Base-by-base conservation (phyloP, 2,797 vertebrate species). In the Melanotaenia parkinsoni region DNA sequence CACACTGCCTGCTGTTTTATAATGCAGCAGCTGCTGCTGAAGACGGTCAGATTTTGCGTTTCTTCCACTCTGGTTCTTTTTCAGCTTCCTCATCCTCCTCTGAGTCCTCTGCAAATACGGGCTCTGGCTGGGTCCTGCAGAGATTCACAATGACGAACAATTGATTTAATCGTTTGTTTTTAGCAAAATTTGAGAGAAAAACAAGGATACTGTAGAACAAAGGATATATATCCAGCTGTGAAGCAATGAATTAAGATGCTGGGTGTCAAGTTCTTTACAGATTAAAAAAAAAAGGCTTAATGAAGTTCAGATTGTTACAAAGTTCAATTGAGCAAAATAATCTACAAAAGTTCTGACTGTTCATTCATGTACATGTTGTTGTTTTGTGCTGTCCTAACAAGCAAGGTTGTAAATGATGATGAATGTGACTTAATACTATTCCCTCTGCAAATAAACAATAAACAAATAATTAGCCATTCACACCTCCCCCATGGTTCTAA, bases 61-160 rank as follows among this genome's bases (percentile, higher is more conserved):
- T 99, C 94, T 99, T 99, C 98, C 98, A 99, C 78, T 98, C 95
- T 0, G 98, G 98, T 81, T 98, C 97, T 75, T 97, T 95, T 32
- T 98, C 96, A 8, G 93, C 93, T 86, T 97, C 97, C 57, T 99
- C 97, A 26, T 99, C 98, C 80, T 97, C 96, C 1, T 94, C 95
- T 18, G 97, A 97, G 51, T 96, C 95, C 87, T 96, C 97, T 0
- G 96, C 97, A 93, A 99, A 99, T 89, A 99, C 54, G 1, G 97
- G 89, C 80, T 96, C 94, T n/a, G 98, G 98, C 77, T 99, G 98
- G 0, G 97, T 99, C 86, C 98, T 99, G 30, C 37, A 58, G 69
- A 64, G 64, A 81, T 65, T 76, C 50, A 79, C 54, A 70, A 26
- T 54, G 51, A 43, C 16, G 13, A 69, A 63, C 10, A n/a, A 83